These are phyloP conservation scores for Chrysaora quinquecirrha DNA, from an alignment of 30 jellyfish, hydroid and myxozoan genomes.

Conservation along the genomic window DNA sequence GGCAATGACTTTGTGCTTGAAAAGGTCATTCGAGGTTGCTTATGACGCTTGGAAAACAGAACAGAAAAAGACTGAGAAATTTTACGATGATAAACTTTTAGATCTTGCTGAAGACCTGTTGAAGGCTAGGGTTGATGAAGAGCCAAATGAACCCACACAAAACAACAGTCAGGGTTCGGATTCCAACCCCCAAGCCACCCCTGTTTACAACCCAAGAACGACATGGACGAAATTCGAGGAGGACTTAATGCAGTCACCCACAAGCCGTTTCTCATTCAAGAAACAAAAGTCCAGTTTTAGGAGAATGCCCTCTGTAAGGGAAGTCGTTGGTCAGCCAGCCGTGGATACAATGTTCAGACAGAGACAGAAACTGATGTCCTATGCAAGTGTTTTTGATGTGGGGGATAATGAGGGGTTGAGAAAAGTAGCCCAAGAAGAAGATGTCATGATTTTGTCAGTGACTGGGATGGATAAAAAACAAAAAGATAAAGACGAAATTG, in stretches of 20 bases:
- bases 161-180: neutral
- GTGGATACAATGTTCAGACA: constrained; percentile 46
- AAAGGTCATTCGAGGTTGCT: constrained; percentile 52
- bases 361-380: constrained; percentile 21
- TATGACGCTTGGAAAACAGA: constrained; percentile 50
- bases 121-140: neutral
- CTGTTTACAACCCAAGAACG: constrained; percentile 33
- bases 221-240: constrained; percentile 55
- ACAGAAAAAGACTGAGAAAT: constrained; percentile 26
- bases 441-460: constrained; percentile 23
- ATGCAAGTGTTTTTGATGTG: constrained; percentile 51
- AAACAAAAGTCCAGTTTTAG: constrained; percentile 6
- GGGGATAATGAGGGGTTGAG: constrained; percentile 46
- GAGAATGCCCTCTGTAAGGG: constrained; percentile 47
- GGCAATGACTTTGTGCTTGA: constrained; percentile 57
- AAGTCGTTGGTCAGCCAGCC: constrained; percentile 48
- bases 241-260: constrained; percentile 18
- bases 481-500: constrained; percentile 11
- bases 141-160: neutral
- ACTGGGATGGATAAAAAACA: constrained; percentile 48
- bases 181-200: neutral
- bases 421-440: constrained; percentile 38
- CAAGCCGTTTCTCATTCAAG: constrained; percentile 31
- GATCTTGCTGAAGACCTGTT: constrained; percentile 40
- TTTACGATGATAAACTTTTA: constrained; percentile 29